Evolutionary conservation across 2,113 vertebrate genomes (phyloP).

Genomic region (Ardeotis arabs): DNA sequence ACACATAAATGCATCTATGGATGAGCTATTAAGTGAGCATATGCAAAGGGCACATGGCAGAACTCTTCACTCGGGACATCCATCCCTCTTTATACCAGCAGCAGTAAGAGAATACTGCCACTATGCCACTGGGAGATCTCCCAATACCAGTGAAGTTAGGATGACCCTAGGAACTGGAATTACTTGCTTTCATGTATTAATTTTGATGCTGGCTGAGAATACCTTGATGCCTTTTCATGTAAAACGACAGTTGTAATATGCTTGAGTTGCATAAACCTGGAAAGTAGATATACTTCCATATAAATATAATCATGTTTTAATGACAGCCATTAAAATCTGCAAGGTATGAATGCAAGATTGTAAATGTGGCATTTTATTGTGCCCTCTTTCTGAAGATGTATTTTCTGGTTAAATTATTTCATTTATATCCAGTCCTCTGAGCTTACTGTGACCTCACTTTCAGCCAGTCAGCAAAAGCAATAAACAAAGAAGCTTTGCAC

Average conservation of each 20-base stretch:
- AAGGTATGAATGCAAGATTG: not conserved
- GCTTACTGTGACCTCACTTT: not conserved
- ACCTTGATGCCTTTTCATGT: not conserved
- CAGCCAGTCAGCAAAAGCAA: conserved; percentile 12
- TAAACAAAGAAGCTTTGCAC: conserved; percentile 19
- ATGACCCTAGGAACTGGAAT: not conserved
- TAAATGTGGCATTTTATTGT: not conserved
- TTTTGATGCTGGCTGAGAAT: not conserved
- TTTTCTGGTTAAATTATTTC: conserved; percentile 3
- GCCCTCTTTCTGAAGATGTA: not conserved
- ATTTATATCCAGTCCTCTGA: not conserved
- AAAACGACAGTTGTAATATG: not conserved
- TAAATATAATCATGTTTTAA: not conserved
- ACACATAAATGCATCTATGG: not conserved
- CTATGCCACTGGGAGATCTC: not conserved
- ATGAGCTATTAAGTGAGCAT: not conserved
- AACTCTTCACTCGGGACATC: not conserved
- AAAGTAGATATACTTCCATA: not conserved
- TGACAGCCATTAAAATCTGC: not conserved
- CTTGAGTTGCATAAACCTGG: not conserved
- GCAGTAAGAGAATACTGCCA: not conserved
- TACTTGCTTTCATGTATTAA: not conserved
- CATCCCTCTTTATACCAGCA: not conserved
- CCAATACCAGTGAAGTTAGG: not conserved
- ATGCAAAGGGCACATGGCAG: fast-evolving